Evolutionary conservation across 1,140 invertebrate species (phyloP).

Genomic region (Eubasilissa regina): DNA sequence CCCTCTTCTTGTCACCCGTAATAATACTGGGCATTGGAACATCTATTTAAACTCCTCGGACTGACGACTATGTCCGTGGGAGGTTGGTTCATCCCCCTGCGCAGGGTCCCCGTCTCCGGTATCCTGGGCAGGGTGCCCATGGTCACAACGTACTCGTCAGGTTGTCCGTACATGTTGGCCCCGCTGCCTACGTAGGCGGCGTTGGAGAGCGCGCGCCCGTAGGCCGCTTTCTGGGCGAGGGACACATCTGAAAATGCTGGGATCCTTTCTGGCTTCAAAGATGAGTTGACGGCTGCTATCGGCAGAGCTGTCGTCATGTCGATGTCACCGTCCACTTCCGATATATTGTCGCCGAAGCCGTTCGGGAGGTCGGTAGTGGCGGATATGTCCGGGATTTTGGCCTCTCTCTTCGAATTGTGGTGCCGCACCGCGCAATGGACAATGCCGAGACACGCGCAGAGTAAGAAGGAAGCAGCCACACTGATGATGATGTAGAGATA

Average conservation of each 20-base stretch:
- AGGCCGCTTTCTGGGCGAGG: constrained; percentile 68
- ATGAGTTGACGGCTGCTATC: constrained; percentile 67
- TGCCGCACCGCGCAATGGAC: constrained; percentile 65
- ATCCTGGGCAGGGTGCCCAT: constrained; percentile 65
- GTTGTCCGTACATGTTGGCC: constrained; percentile 71
- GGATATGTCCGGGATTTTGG: constrained; percentile 70
- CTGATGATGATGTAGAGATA: constrained; percentile 68
- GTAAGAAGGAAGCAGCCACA: constrained; percentile 63
- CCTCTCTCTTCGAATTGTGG: constrained; percentile 63
- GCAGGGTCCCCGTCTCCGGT: constrained; percentile 69
- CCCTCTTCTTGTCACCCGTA: constrained; percentile 72
- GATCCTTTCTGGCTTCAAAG: constrained; percentile 67
- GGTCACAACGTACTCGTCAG: constrained; percentile 68
- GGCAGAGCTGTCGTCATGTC: constrained; percentile 70
- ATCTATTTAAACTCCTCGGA: constrained; percentile 71
- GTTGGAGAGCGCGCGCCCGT: constrained; percentile 69
- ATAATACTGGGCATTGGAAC: constrained; percentile 72
- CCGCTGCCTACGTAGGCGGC: constrained; percentile 69
- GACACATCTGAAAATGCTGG: constrained; percentile 67
- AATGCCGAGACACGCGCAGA: constrained; percentile 64
- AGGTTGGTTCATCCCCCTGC: constrained; percentile 69
- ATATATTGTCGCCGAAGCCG: constrained; percentile 72
- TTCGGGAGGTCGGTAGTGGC: constrained; percentile 71
- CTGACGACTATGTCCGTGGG: constrained; percentile 69
- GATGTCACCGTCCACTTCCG: constrained; percentile 71